Conservation (phyloP, 2,888 invertebrate genomes). For the Drosophila mettleri region DNA sequence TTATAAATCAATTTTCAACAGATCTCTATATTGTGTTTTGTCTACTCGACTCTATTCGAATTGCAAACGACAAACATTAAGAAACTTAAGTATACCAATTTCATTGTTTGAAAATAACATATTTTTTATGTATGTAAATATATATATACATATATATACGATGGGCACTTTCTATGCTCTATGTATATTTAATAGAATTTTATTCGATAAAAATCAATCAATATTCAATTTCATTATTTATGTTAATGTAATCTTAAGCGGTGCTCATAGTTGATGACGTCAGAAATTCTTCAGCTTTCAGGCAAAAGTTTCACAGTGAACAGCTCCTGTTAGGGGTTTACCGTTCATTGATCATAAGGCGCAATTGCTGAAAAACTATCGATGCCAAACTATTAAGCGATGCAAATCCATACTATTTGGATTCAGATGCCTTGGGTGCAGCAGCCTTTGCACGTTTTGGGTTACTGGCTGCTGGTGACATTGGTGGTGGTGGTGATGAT, state of each 20-base stretch:
- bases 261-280: conserved; percentile 10
- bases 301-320: conserved; percentile 50
- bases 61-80: conserved; percentile 4
- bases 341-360: conserved; percentile 60
- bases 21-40: conserved; percentile 19
- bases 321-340: conserved; percentile 57
- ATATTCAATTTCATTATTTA: conserved; percentile 1
- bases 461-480: conserved; percentile 8
- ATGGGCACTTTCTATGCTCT: neutral
- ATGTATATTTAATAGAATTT: conserved; percentile 7
- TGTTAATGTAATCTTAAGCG: neutral
- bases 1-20: conserved; percentile 44
- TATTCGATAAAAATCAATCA: conserved; percentile 4
- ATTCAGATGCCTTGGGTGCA: neutral
- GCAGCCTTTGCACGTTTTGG: conserved; percentile 35
- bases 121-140: neutral
- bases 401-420: neutral
- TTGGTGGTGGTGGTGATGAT: conserved; percentile 6
- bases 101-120: conserved; percentile 5
- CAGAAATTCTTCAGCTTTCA: conserved; percentile 23
- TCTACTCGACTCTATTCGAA: conserved; percentile 7
- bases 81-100: conserved; percentile 1
- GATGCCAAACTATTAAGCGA: neutral
- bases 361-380: conserved; percentile 30
- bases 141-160: neutral